Base-by-base conservation (phyloP, 2,888 invertebrate species). In the Luperina nickerlii region DNA sequence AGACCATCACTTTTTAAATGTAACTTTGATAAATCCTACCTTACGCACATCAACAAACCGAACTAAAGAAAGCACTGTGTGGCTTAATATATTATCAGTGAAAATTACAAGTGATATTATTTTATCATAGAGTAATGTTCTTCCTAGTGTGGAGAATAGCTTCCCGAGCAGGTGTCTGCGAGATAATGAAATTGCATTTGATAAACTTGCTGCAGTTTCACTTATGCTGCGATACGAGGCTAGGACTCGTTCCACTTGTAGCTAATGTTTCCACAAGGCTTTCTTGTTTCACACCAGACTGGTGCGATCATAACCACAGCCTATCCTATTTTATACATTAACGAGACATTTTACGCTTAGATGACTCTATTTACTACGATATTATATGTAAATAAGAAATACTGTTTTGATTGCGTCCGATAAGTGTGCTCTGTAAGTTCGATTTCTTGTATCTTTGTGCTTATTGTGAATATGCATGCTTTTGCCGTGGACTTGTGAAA, bases 141-240 rank as follows among this genome's bases (percentile, higher is more conserved):
- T 86, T 84, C 82, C 84, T 83, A 70, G 76, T 74, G 75, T 76
- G 74, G 78, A 81, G 78, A 88, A 91, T 91, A 84, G 86, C 75
- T 86, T 82, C 86, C 83, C 85, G 81, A 73, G 91, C 93, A 93
- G 92, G 93, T 93, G 93, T 92, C 94, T 88, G 91, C 88, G 88
- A 92, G 93, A 95, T 95, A 95, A 96, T 95, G 94, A 95, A 95
- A 95, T 94, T 94, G 94, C 95, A 94, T 93, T 94, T 95, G 95
- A 96, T 95, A 96, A 95, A 94, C 92, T 91, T 86, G 85, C 85
- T 84, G 92, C 91, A 94, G 95, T 96, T 96, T 96, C 96, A 96
- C 96, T 96, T 95, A 93, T 92, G 92, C 90, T 91, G 88, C 91
- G 93, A 94, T 94, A 94, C 92, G 86, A 89, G 88, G 81, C 89